Percentiles rank a stretch among this genome's conserved stretches.
Conservation (phyloP, 2,113 vertebrate genomes). For the Ictalurus punctatus region DNA sequence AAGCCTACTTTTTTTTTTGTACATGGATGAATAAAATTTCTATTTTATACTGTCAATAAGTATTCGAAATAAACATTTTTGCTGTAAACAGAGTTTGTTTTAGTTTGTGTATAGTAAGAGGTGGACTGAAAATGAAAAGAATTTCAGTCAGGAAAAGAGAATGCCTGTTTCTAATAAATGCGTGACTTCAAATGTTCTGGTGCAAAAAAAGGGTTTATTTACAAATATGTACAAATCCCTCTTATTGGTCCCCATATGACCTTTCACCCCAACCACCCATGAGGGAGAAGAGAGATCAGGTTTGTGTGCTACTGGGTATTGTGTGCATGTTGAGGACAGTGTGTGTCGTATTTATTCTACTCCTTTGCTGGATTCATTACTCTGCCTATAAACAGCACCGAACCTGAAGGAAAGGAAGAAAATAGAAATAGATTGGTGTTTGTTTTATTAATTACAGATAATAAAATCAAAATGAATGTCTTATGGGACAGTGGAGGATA, state of each 20-base stretch:
- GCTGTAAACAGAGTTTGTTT: constrained; percentile 47
- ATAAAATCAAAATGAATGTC: background rate
- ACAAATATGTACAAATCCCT: constrained; percentile 73
- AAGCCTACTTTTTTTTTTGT: constrained; percentile 77
- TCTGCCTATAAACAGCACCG: constrained; percentile 84
- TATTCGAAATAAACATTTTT: constrained; percentile 74
- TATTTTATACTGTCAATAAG: constrained; percentile 89
- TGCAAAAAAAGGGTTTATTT: constrained; percentile 73
- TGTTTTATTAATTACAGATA: background rate
- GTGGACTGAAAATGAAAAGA: background rate
- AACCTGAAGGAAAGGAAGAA: constrained; percentile 69
- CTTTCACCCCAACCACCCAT: constrained; percentile 44
- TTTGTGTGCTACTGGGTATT: background rate
- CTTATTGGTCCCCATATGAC: constrained; percentile 64
- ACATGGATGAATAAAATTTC: constrained; percentile 87
- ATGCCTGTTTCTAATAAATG: too few species aligned
- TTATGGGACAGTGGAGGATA: background rate
- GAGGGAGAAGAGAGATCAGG: background rate
- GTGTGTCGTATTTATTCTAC: background rate
- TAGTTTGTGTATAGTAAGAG: background rate
- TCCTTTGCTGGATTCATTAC: constrained; percentile 79
- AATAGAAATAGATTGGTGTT: background rate
- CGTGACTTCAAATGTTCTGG: constrained; percentile 1
- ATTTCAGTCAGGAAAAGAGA: background rate
- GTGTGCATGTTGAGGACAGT: background rate